These are phyloP conservation scores for Saturnia pavonia DNA, from an alignment of 2,888 invertebrate genomes.

Conservation along the genomic window DNA sequence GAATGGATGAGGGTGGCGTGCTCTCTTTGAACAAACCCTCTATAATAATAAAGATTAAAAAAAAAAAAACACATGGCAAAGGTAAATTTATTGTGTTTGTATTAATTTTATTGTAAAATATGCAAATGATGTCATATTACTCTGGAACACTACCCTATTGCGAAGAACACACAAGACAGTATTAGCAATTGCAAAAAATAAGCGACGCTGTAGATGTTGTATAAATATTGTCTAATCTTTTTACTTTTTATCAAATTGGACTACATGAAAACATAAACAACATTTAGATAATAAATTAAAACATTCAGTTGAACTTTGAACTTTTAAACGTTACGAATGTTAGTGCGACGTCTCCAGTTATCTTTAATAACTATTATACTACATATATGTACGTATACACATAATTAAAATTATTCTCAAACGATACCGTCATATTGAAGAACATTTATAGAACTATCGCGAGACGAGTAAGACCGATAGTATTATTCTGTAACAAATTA, in stretches of 20 bases:
- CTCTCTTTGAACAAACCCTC: no score
- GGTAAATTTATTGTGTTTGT: no score
- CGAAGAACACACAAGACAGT: not conserved
- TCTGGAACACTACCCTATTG: no score
- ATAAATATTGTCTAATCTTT: not conserved
- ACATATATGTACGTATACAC: not conserved
- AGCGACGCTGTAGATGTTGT: not conserved
- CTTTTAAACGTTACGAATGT: slow-evolving; percentile 31
- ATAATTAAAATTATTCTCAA: slow-evolving; percentile 19
- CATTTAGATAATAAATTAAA: slow-evolving; percentile 40
- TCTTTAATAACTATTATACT: slow-evolving; percentile 18
- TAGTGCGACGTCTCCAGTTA: slow-evolving; percentile 26
- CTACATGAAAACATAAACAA: slow-evolving; percentile 22
- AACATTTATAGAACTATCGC: slow-evolving; percentile 32
- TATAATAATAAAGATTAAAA: no score
- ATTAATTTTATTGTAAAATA: no score
- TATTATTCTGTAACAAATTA: slow-evolving; percentile 21
- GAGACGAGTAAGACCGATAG: slow-evolving; percentile 28
- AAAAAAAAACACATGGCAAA: no score
- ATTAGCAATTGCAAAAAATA: not conserved
- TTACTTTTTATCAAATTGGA: not conserved
- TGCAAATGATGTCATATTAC: no score
- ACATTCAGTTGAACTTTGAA: slow-evolving; percentile 42
- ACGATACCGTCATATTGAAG: slow-evolving; percentile 21
- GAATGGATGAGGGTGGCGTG: no score